A percentile compares a stretch with the other conserved stretches of the same genome.
Conservation (phyloP, 2,888 invertebrate genomes). For the Blastobasis adustella region DNA sequence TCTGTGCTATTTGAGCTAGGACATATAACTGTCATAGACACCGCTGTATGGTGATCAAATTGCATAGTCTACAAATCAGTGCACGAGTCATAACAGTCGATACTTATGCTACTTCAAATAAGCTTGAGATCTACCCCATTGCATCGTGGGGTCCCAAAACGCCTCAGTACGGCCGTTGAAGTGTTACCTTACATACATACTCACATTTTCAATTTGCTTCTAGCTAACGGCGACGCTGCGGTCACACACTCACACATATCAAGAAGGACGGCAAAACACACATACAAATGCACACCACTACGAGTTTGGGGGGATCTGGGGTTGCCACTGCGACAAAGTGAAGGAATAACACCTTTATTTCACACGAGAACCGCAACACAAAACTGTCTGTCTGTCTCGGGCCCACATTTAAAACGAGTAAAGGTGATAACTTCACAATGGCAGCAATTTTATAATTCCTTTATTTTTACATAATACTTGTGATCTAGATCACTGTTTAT, state of each 20-base stretch:
- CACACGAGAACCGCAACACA: too few relatives aligned
- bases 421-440: constrained; percentile 38
- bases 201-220: constrained; percentile 66
- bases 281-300: constrained; percentile 62
- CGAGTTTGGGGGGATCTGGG: constrained; percentile 45
- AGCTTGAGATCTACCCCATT: too few relatives aligned
- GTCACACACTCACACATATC: constrained; percentile 71
- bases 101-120: too few relatives aligned
- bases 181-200: constrained; percentile 37
- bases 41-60: too few relatives aligned
- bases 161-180: neutral
- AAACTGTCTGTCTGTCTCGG: too few relatives aligned
- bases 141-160: too few relatives aligned
- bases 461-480: constrained; percentile 50
- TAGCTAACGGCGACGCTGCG: constrained; percentile 66
- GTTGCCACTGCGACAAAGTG: constrained; percentile 47
- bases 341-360: constrained; percentile 4
- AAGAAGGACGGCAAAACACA: constrained; percentile 66
- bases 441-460: constrained; percentile 62
- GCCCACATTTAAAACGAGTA: neutral
- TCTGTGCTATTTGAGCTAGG: too few relatives aligned
- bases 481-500: constrained; percentile 68
- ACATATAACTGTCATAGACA: too few relatives aligned
- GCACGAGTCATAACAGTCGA: too few relatives aligned
- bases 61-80: too few relatives aligned